Evolutionary conservation across 2,797 vertebrate species (phyloP), one percentile per base, ranked within the genome.

Genomic region (Phalloptychus januarius): DNA sequence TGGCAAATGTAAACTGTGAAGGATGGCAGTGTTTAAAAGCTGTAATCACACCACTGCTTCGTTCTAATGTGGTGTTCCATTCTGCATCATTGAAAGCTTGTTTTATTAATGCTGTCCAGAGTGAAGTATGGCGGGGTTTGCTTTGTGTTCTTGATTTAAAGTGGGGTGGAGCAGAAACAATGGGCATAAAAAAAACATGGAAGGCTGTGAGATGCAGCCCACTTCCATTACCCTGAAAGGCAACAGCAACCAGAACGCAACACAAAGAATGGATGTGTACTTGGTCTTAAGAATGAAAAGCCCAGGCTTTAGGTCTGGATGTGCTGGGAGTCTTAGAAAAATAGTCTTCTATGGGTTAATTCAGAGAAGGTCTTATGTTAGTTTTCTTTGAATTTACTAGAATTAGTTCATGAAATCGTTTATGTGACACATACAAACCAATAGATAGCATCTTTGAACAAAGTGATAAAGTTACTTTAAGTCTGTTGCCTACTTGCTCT

Each of bases 61-160:
- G 2, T 58, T 88, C 76, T 76, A 81, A 84, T 74, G 89, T 89
- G 88, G 88, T 84, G 46, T 86, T 82, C 89, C 88, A 88, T 90
- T 93, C 87, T 93, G 92, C 90, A 91, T 93, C 92, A 88, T 83
- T 89, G 87, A 94, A 93, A 93, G 92, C 90, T 85, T 95, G 93
- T 94, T 96, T 96, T 96, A 95, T 95, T 95, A 94, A 95, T 95
- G 94, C 85, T 93, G 94, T 94, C 93, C 94, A 92, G 91, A 94
- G 92, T 87, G 86, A 91, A 93, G 90, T 85, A 85, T 13, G 74
- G 85, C 38, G 71, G 52, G 72, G 67, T 71, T 52, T 78, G 84
- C 92, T 94, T 94, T 94, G 93, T 94, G 89, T 83, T 91, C 87
- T 89, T 93, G 91, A 94, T 94, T 94, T 94, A 92, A 94, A 93